Evolutionary conservation across 1,140 invertebrate species (phyloP).

Genomic region (Homarus americanus): DNA sequence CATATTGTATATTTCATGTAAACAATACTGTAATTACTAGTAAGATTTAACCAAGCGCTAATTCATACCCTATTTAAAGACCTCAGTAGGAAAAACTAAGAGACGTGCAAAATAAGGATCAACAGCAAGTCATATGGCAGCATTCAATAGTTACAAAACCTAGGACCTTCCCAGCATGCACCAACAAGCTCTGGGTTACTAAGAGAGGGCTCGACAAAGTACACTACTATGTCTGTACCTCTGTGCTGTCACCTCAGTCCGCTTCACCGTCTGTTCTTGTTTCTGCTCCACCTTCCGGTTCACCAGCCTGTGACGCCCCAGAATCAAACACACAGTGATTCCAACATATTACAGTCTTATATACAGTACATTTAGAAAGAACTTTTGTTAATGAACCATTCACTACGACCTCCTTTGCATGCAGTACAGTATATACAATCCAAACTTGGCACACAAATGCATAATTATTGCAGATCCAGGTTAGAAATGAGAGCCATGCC

Average conservation of each 20-base stretch:
- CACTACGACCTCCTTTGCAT: background rate
- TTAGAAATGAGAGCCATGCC: no score
- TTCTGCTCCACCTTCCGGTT: conserved; percentile 69
- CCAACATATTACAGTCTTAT: background rate
- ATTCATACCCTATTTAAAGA: background rate
- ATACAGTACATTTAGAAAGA: background rate
- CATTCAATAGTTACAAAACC: background rate
- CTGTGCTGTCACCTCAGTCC: conserved; percentile 63
- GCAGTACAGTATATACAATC: background rate
- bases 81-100: background rate
- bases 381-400: background rate
- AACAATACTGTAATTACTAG: background rate
- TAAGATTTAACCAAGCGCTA: background rate
- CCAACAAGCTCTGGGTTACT: conserved; percentile 5
- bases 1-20: background rate
- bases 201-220: background rate
- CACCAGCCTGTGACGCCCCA: conserved; percentile 45
- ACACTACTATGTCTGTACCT: conserved; percentile 51
- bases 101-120: background rate
- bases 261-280: conserved; percentile 62
- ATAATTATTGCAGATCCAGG: no score
- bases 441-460: background rate
- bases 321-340: background rate
- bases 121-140: background rate
- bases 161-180: background rate